These are phyloP conservation scores for Liopterus haemorrhoidalis DNA, from an alignment of 2,888 invertebrate genomes.

Conservation along the genomic window DNA sequence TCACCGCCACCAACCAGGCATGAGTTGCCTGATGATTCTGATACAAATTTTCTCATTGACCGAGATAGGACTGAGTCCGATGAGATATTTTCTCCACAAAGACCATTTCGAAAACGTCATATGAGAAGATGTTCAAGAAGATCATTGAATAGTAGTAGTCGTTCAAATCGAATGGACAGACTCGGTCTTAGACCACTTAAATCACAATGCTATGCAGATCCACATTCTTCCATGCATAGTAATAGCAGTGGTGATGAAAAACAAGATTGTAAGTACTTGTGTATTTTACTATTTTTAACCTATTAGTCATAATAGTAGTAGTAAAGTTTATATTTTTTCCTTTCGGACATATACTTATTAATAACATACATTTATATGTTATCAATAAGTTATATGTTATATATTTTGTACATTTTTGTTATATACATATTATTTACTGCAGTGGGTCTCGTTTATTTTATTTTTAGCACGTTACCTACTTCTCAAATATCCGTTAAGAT, in stretches of 20 bases:
- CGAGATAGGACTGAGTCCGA: slow-evolving; percentile 37
- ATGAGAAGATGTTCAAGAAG: slow-evolving; percentile 5
- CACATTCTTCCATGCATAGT: slow-evolving; percentile 39
- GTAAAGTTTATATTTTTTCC: too few species aligned
- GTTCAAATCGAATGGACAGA: slow-evolving; percentile 39
- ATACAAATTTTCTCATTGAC: slow-evolving; percentile 28
- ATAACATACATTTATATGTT: too few species aligned
- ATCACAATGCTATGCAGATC: slow-evolving; percentile 42
- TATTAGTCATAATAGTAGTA: too few species aligned
- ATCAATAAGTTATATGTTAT: too few species aligned
- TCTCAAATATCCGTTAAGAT: too few species aligned
- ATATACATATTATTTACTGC: too few species aligned
- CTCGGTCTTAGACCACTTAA: slow-evolving; percentile 43
- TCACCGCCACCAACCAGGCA: too few species aligned
- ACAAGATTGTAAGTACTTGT: slow-evolving; percentile 25
- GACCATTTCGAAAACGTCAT: slow-evolving; percentile 1
- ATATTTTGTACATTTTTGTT: too few species aligned
- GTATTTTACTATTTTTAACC: too few species aligned
- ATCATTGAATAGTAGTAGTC: slow-evolving; percentile 25
- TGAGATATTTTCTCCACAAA: slow-evolving; percentile 37
- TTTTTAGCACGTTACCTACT: too few species aligned
- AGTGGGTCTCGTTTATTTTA: too few species aligned
- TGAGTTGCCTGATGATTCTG: slow-evolving; percentile 41
- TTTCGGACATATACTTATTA: too few species aligned
- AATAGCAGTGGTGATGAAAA: slow-evolving; percentile 26